Conservation (phyloP, 1,140 invertebrate species). For the Panagrolaimus sp. region DNA sequence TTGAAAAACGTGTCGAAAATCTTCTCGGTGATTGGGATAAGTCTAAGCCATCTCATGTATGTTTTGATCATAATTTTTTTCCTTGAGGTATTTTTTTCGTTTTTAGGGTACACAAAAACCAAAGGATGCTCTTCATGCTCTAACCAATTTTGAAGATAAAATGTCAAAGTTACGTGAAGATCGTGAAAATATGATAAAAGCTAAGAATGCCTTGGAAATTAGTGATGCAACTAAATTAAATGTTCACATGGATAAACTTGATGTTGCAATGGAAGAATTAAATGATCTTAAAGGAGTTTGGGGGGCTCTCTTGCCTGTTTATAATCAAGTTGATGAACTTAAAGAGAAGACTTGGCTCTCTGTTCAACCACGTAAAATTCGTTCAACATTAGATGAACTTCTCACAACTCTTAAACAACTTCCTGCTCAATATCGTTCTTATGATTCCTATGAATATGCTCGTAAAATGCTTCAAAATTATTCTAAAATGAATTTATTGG, state of each 20-base stretch:
- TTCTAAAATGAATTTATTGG: conserved; percentile 93
- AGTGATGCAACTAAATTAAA: conserved; percentile 67
- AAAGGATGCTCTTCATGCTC: conserved; percentile 84
- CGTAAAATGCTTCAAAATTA: conserved; percentile 88
- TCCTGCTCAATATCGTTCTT: conserved; percentile 87
- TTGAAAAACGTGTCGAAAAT: conserved; percentile 85
- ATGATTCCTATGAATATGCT: conserved; percentile 94
- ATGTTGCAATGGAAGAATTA: conserved; percentile 88
- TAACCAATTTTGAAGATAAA: conserved; percentile 83
- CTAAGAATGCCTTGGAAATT: conserved; percentile 95
- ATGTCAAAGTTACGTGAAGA: conserved; percentile 91
- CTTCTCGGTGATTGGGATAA: conserved; percentile 93
- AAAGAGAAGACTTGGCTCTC: conserved; percentile 96
- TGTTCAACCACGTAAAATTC: conserved; percentile 84
- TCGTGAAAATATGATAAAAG: conserved; percentile 90
- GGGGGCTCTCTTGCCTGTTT: conserved; percentile 88
- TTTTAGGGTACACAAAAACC: conserved; percentile 77
- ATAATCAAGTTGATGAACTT: conserved; percentile 93
- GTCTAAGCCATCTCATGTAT: conserved; percentile 72
- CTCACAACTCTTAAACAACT: conserved; percentile 88
- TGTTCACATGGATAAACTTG: conserved; percentile 67
- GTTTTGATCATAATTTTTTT: too few relatives aligned
- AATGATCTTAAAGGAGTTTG: conserved; percentile 89
- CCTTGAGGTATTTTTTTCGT: too few relatives aligned
- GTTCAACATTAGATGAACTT: conserved; percentile 84